Conservation (phyloP, 2,113 vertebrate species). For the Pituophis catenifer region DNA sequence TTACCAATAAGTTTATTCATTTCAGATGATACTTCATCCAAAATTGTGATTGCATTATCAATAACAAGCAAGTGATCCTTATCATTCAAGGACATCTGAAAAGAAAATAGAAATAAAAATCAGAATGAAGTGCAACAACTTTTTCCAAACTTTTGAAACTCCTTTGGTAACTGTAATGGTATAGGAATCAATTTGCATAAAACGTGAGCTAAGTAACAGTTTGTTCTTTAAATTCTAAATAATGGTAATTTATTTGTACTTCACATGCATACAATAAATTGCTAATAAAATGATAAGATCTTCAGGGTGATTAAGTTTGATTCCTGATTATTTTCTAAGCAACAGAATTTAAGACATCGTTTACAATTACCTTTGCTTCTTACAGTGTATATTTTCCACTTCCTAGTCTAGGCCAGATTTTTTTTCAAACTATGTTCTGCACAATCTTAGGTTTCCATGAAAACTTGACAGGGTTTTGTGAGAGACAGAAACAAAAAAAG, state of each 20-base stretch:
- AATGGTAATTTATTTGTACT: neutral
- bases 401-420: neutral
- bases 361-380: neutral
- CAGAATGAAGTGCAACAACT: neutral
- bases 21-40: conserved; percentile 61
- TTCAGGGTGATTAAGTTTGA: neutral
- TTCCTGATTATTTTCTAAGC: neutral
- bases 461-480: neutral
- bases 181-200: neutral
- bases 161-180: neutral
- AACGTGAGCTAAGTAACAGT: neutral
- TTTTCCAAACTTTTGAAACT: neutral
- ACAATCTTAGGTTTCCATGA: neutral
- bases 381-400: neutral
- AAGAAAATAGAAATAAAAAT: conserved; percentile 50
- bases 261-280: neutral
- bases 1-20: conserved; percentile 74
- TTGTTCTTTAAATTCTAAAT: neutral
- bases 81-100: conserved; percentile 49
- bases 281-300: neutral
- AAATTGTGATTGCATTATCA: conserved; percentile 59
- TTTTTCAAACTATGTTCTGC: neutral
- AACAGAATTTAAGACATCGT: neutral
- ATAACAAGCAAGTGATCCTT: conserved; percentile 52
- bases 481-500: neutral